These are phyloP conservation scores for Drepana falcataria DNA, from an alignment of 2,888 invertebrate species.

Conservation along the genomic window DNA sequence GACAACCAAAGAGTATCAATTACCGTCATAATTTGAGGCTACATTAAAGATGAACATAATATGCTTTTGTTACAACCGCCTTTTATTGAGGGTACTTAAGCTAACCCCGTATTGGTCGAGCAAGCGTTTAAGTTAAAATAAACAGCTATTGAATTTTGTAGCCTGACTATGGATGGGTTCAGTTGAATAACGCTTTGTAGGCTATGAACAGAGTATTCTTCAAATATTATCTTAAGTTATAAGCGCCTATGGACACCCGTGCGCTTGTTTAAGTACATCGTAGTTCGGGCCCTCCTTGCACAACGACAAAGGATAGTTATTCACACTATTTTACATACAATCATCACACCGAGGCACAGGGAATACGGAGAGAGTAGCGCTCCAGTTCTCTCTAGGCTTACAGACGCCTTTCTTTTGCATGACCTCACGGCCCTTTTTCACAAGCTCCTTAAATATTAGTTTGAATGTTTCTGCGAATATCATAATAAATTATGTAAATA, in stretches of 20 bases:
- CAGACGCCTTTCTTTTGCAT: too few relatives aligned
- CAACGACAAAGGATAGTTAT: too few relatives aligned
- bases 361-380: too few relatives aligned
- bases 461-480: too few relatives aligned
- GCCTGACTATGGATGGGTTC: conserved; percentile 22
- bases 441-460: too few relatives aligned
- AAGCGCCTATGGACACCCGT: conserved; percentile 30
- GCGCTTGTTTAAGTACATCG: conserved; percentile 7
- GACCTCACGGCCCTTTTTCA: too few relatives aligned
- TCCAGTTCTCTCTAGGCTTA: too few relatives aligned
- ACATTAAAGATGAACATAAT: background rate
- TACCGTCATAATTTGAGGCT: background rate
- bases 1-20: background rate
- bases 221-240: conserved; percentile 44
- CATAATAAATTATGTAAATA: too few relatives aligned
- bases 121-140: conserved; percentile 6
- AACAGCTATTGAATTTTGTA: conserved; percentile 19
- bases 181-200: conserved; percentile 28
- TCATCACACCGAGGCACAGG: too few relatives aligned
- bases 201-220: conserved; percentile 33
- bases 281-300: too few relatives aligned
- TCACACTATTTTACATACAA: too few relatives aligned
- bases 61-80: background rate
- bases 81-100: background rate
- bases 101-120: background rate